These are phyloP conservation scores for Macrotis lagotis DNA, from an alignment of 2,113 vertebrate genomes.

Conservation along the genomic window DNA sequence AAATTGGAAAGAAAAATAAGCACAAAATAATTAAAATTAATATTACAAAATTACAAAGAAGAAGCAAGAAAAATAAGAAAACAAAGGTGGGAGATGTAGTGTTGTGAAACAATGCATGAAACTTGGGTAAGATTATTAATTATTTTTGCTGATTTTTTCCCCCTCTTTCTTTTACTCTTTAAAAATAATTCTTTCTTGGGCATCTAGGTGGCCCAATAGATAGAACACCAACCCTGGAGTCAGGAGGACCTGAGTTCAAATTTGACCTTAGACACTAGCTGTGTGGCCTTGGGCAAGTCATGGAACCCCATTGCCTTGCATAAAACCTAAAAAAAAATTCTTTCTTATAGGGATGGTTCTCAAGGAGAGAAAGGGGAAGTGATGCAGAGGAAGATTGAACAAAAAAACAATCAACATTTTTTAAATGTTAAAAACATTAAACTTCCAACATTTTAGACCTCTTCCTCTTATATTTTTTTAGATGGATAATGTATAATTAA, in stretches of 20 bases:
- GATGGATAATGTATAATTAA: neutral
- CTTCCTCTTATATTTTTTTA: neutral
- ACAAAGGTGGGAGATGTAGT: neutral
- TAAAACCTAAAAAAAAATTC: neutral
- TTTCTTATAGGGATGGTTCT: neutral
- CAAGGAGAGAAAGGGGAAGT: neutral
- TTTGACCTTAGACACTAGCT: too few species aligned
- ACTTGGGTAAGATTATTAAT: neutral
- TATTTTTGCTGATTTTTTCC: neutral
- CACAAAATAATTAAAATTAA: neutral
- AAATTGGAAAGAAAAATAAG: neutral
- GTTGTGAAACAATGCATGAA: neutral
- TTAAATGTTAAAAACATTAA: neutral
- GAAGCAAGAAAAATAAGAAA: neutral
- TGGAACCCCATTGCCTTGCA: too few species aligned
- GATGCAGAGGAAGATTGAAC: neutral
- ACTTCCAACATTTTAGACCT: neutral
- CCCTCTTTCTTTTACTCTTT: neutral
- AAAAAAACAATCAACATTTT: neutral
- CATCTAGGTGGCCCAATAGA: too few species aligned
- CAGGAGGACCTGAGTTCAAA: too few species aligned
- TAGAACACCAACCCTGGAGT: too few species aligned
- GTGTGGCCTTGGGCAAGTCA: too few species aligned
- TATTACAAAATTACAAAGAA: neutral
- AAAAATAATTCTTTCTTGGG: neutral